Evolutionary conservation across 2,888 invertebrate genomes (phyloP).

Genomic region (Xylota segnis): DNA sequence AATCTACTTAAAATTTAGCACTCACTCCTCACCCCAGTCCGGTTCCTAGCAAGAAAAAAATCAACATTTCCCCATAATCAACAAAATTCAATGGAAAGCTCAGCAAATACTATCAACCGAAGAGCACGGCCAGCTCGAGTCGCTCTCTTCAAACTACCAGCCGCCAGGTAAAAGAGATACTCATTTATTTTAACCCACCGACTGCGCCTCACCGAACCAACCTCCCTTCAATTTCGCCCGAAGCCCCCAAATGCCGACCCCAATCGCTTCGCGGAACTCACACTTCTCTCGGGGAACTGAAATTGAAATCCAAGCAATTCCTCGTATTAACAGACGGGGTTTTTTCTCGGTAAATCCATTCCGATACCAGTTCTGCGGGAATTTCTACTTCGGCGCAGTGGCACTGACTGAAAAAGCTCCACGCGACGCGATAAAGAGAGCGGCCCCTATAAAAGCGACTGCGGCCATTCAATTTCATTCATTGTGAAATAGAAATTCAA

Average conservation of each 20-base stretch:
- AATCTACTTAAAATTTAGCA: slow-evolving; percentile 14
- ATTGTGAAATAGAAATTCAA: slow-evolving; percentile 84
- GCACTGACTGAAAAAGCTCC: slow-evolving; percentile 50
- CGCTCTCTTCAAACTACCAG: slow-evolving; percentile 3
- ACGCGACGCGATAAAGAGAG: slow-evolving; percentile 78
- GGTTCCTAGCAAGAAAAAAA: slow-evolving; percentile 12
- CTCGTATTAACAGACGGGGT: slow-evolving; percentile 43
- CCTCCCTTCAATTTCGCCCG: not conserved
- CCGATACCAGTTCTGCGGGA: slow-evolving; percentile 70
- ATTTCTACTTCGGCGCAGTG: slow-evolving; percentile 67
- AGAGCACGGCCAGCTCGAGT: slow-evolving; percentile 35
- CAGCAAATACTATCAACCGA: not conserved
- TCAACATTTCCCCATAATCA: slow-evolving; percentile 18
- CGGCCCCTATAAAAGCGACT: slow-evolving; percentile 81
- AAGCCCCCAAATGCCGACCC: slow-evolving; percentile 5
- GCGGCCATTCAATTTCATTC: slow-evolving; percentile 79
- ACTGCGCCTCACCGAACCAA: no score
- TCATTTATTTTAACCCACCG: no score
- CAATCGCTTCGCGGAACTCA: slow-evolving; percentile 52
- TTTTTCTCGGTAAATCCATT: slow-evolving; percentile 74
- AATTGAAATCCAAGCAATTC: not conserved
- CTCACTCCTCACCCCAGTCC: slow-evolving; percentile 26
- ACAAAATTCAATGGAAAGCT: slow-evolving; percentile 46
- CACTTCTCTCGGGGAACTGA: slow-evolving; percentile 41
- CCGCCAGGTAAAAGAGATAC: slow-evolving; percentile 35